phyloP scores from a whole-genome alignment of 2,797 vertebrate genomes.

The Enteromius radiatus region DNA sequence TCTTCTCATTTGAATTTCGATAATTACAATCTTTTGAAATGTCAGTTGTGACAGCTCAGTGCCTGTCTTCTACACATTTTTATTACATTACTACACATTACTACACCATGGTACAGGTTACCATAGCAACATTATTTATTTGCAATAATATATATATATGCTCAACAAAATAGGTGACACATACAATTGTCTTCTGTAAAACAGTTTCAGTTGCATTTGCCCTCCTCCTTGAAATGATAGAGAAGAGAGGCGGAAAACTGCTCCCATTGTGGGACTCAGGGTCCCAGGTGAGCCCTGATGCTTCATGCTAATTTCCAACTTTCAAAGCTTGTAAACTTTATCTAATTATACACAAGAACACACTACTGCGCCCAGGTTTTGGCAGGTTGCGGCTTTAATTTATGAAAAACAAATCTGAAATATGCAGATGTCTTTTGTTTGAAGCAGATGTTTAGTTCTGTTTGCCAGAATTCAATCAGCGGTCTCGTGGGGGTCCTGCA shows the following conservation, averaged over 20 bases:
- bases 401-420: conserved; percentile 99
- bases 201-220: not conserved
- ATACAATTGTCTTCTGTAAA: conserved; percentile 54
- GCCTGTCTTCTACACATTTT: not conserved
- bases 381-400: conserved; percentile 98
- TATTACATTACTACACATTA: not conserved
- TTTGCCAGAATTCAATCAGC: conserved; percentile 98
- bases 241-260: conserved; percentile 56
- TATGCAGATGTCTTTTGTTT: conserved; percentile 99
- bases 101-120: not conserved
- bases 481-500: conserved; percentile 80
- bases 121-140: not conserved
- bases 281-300: conserved; percentile 70
- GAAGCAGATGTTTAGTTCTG: conserved; percentile 97
- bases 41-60: not conserved
- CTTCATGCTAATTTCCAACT: conserved; percentile 88
- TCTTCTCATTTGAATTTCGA: not conserved
- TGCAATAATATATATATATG: not conserved
- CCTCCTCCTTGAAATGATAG: conserved; percentile 34
- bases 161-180: conserved; percentile 35
- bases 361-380: conserved; percentile 90
- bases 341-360: conserved; percentile 91
- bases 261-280: conserved; percentile 55
- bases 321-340: conserved; percentile 98
- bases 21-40: not conserved